Evolutionary conservation across 2,888 invertebrate species (phyloP).

Genomic region (Agapostemon virescens): DNA sequence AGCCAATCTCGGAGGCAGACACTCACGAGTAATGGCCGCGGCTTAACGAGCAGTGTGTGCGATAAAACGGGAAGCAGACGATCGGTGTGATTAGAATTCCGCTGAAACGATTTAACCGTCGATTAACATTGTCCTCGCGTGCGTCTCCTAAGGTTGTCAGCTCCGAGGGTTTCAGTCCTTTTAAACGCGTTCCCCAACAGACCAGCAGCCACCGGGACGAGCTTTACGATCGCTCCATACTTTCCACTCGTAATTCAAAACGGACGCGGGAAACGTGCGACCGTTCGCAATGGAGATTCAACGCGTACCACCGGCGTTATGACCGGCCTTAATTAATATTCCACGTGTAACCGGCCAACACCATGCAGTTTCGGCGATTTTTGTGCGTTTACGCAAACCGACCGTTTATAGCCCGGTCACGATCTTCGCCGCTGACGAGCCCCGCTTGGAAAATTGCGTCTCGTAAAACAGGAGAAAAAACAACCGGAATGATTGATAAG

Average conservation of each 20-base stretch:
- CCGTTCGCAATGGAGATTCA: conserved; percentile 62
- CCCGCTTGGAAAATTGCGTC: neutral
- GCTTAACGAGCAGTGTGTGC: neutral
- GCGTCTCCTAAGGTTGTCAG: conserved; percentile 28
- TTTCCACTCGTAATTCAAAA: conserved; percentile 66
- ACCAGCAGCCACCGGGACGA: conserved; percentile 28
- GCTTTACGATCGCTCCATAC: conserved; percentile 67
- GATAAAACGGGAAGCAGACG: neutral
- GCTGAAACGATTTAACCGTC: conserved; percentile 32
- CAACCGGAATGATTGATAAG: conserved; percentile 19
- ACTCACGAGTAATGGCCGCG: neutral
- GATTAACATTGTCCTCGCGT: conserved; percentile 50
- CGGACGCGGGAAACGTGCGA: conserved; percentile 62
- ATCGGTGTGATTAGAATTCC: conserved; percentile 37
- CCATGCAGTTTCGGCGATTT: conserved; percentile 66
- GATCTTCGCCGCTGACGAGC: conserved; percentile 52
- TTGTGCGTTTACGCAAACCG: conserved; percentile 69
- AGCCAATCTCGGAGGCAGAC: neutral
- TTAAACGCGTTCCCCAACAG: conserved; percentile 49
- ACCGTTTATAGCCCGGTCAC: conserved; percentile 72
- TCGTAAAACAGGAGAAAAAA: neutral
- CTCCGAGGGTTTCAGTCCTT: conserved; percentile 34
- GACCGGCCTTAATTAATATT: conserved; percentile 65
- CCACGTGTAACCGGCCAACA: conserved; percentile 54
- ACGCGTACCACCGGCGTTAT: conserved; percentile 51